A percentile compares a stretch with the other conserved stretches of the same genome.
phyloP scores from a whole-genome alignment of 2,113 vertebrate species.

The Tachuris rubrigastra region DNA sequence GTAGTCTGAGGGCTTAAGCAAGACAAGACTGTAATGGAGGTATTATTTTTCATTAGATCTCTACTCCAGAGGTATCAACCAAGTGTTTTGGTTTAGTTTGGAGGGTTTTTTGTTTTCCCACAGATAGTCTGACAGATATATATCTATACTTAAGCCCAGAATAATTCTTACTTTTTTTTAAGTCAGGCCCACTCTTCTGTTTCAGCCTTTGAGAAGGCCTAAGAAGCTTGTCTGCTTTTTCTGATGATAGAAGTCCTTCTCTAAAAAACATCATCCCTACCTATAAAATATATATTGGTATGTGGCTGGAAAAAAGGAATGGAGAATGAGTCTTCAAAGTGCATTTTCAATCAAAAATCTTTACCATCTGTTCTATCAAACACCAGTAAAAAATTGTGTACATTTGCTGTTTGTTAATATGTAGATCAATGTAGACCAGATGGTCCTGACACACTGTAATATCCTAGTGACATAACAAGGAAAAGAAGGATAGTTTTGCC shows the following conservation, averaged over 20 bases:
- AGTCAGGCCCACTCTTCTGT: not conserved
- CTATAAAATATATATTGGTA: not conserved
- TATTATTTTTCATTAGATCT: not conserved
- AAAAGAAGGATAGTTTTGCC: not conserved
- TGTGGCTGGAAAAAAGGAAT: not conserved
- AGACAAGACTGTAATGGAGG: not conserved
- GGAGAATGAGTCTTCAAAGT: not conserved
- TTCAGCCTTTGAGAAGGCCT: not conserved
- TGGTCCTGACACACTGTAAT: not conserved
- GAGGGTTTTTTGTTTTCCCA: not conserved
- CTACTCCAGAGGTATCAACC: not conserved
- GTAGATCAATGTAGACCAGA: not conserved
- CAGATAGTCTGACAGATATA: fast-evolving
- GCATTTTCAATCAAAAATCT: not conserved
- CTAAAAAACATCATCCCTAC: not conserved
- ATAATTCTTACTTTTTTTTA: not conserved
- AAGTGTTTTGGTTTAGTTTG: not conserved
- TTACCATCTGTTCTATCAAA: not conserved
- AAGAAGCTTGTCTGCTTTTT: not conserved
- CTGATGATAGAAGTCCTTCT: not conserved
- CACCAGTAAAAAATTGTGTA: not conserved
- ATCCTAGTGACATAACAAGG: not conserved
- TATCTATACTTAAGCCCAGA: not conserved
- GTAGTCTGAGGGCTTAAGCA: not conserved
- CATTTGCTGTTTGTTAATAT: not conserved